Evolutionary conservation across 2,888 invertebrate genomes (phyloP), one percentile per base, ranked within the genome.

Genomic region (Spisula solida): DNA sequence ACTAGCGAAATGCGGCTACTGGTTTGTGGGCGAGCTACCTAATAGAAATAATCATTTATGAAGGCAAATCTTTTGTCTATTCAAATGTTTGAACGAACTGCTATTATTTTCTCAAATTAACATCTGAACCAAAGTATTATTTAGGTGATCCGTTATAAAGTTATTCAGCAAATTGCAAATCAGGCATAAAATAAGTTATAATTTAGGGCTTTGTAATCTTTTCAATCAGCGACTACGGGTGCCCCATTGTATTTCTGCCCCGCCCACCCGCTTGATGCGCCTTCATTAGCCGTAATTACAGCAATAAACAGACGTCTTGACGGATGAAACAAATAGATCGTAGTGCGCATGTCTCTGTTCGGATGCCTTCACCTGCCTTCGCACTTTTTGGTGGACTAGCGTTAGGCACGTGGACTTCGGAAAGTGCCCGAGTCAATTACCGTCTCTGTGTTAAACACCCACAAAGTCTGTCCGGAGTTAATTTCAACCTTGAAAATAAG

Each of bases 311-410:
- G 75, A 79, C 89, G 85, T 86, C 87, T 85, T 90, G 89, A 84
- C 86, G 89, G 84, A 83, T 79, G 86, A 81, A 66, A 86, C 86
- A 90, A 92, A 87, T 88, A 89, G 89, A 86, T 81, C 56, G 86
- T 90, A 81, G 86, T 92, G 90, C 92, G 92, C 92, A 92, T 86
- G 92, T 86, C 89, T 86, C 55, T 81, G 89, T 92, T 89, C 88
- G 90, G 92, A 88, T 86, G 81, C 82, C 86, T 88, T 92, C 92
- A 92, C 92, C 92, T 92, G 92, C 92, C 82, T 88, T 92, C 89
- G 80, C 84, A 88, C 89, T 88, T 86, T 84, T 82, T 86, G 51
- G 66, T 60, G 47, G 16, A 80, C 55, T 47, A 80, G 81, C 85
- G 70, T 20, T 41, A 86, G 88, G 81, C 92, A 90, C 90, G 91